Conservation (phyloP, 2,888 invertebrate genomes). For the Epiblema foenella region DNA sequence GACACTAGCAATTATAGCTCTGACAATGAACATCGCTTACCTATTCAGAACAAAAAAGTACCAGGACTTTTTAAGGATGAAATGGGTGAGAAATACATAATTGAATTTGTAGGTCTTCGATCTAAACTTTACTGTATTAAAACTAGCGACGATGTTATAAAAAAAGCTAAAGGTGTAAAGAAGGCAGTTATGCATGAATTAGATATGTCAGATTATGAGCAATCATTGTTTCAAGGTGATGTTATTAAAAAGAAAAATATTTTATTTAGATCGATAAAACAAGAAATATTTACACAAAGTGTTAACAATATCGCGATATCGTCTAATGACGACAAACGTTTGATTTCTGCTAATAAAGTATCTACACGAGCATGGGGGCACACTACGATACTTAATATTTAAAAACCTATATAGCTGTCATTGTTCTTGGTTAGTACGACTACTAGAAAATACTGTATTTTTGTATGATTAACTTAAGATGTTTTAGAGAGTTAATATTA, state of each 20-base stretch:
- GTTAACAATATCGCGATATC: too few relatives aligned
- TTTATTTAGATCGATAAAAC: slow-evolving; percentile 19
- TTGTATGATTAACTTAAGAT: too few relatives aligned
- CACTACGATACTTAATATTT: slow-evolving; percentile 9
- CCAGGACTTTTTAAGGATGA: too few relatives aligned
- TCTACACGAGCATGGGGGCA: slow-evolving; percentile 11
- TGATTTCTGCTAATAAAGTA: too few relatives aligned
- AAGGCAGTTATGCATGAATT: slow-evolving; percentile 5
- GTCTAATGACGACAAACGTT: too few relatives aligned
- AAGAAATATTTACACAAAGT: slow-evolving; percentile 21
- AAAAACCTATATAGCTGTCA: not conserved
- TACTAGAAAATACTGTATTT: too few relatives aligned
- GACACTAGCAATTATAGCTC: too few relatives aligned
- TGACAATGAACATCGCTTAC: too few relatives aligned
- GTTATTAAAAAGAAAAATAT: slow-evolving; percentile 15
- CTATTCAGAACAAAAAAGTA: too few relatives aligned
- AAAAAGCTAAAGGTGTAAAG: too few relatives aligned
- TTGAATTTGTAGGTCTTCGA: not conserved
- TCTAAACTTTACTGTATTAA: not conserved
- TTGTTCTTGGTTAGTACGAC: slow-evolving; percentile 7
- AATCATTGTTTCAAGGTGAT: slow-evolving; percentile 11
- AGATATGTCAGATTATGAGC: not conserved
- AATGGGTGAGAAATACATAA: too few relatives aligned
- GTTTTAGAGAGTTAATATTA: too few relatives aligned
- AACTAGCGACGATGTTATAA: not conserved